Percentiles rank a stretch among this genome's conserved stretches.
Conservation (phyloP, 2,113 vertebrate species). For the Thunnus maccoyii region DNA sequence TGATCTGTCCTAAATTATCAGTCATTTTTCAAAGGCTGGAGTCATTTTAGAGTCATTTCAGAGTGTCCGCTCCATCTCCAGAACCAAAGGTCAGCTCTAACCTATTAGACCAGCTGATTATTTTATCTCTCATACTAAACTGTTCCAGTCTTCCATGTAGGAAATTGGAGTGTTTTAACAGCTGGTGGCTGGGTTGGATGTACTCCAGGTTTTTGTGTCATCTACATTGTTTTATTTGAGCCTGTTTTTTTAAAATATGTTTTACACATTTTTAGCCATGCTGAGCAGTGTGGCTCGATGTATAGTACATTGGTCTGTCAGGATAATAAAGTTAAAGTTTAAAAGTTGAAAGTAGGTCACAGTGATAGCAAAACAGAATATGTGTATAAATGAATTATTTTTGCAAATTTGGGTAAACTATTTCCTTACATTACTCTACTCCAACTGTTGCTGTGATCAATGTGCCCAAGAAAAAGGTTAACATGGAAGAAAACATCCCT, state of each 20-base stretch:
- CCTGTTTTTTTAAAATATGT: neutral
- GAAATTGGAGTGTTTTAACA: too few relatives aligned
- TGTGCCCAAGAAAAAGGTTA: slow-evolving; percentile 1
- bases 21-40: neutral
- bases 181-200: neutral
- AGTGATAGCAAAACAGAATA: neutral
- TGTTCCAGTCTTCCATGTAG: neutral
- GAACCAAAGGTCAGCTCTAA: neutral
- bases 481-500: slow-evolving; percentile 15
- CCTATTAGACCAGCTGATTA: too few relatives aligned
- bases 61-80: neutral
- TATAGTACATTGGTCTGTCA: too few relatives aligned
- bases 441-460: neutral
- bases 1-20: neutral
- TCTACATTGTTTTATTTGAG: neutral
- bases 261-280: neutral
- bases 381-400: neutral
- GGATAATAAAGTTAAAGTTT: neutral
- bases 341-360: slow-evolving; percentile 22
- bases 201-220: neutral
- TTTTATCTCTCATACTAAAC: neutral
- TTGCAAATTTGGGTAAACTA: neutral
- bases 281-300: neutral
- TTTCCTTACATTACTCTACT: neutral
- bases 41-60: neutral